phyloP scores from a whole-genome alignment of 2,888 invertebrate species.

The Alviniconcha strummeri region DNA sequence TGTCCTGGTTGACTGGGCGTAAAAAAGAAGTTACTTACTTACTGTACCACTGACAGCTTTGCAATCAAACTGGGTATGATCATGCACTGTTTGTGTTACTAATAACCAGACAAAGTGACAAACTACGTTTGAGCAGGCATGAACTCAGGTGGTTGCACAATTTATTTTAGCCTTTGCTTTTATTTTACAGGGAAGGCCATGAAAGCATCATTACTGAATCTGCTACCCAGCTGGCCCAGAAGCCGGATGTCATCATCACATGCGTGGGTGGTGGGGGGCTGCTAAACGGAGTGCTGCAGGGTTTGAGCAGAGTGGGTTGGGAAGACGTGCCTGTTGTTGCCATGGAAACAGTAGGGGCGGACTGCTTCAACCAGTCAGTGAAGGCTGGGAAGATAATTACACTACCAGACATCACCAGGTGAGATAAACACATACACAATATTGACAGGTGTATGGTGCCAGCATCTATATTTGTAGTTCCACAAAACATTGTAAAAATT shows the following conservation, averaged over 20 bases:
- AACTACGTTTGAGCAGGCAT: too few species aligned
- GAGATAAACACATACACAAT: neutral
- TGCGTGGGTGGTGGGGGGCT: conserved; percentile 77
- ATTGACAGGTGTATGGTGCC: too few species aligned
- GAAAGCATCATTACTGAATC: conserved; percentile 73
- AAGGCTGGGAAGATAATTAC: conserved; percentile 71
- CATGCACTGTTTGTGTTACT: too few species aligned
- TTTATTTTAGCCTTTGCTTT: neutral
- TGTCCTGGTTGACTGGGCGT: too few species aligned
- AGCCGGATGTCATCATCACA: conserved; percentile 73
- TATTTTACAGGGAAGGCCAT: conserved; percentile 73
- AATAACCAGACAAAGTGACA: too few species aligned
- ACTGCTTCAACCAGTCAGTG: conserved; percentile 73
- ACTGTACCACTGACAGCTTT: too few species aligned
- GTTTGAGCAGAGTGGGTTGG: conserved; percentile 70
- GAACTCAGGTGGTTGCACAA: too few species aligned
- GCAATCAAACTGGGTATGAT: too few species aligned
- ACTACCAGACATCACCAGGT: conserved; percentile 73
- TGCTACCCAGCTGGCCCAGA: conserved; percentile 66
- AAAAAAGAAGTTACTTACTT: too few species aligned
- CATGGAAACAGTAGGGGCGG: conserved; percentile 76
- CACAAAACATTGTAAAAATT: too few species aligned
- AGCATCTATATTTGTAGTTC: too few species aligned
- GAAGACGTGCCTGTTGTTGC: conserved; percentile 74
- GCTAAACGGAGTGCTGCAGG: conserved; percentile 70